Base-by-base conservation (phyloP, 2,888 invertebrate genomes). In the Fissipunctia ypsillon region DNA sequence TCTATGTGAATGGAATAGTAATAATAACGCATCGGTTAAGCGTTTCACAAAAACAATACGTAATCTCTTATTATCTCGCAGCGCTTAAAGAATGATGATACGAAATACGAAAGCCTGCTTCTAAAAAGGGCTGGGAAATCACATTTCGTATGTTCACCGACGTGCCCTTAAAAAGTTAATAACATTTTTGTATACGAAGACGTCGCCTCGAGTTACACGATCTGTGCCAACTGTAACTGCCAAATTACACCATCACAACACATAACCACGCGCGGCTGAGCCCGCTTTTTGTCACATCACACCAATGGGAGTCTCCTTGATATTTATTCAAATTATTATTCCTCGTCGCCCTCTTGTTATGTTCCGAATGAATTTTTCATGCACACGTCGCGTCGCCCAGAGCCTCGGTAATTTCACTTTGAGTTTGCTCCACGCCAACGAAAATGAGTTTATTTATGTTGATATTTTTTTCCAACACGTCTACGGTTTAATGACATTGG, bases 271-370 rank as follows among this genome's bases (percentile, higher is more conserved):
- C 93, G 89, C 91, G 94, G 93, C 91, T 94, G 95, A 88, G 86
- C 91, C 86, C 91, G 91, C 92, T 93, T 93, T 94, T 94, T 94
- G 95, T 95, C 95, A 93, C 92, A 92, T 94, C 94, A 93, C 91
- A 87, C 89, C 92, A 91, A 89, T 92, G 93, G 90, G 89, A 88
- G 87, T 85, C 87, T 89, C 84, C 93, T 93, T 94, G 91, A 95
- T 95, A 95, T 96, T 95, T 96, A 96, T 96, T 96, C 94, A 96
- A 96, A 95, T 96, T 95, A 95, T 95, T 93, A 94, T 93, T 93
- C 93, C 90, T 90, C 92, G 91, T 90, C 95, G 92, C 95, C 94
- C 95, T 93, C 94, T 93, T 94, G 94, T 95, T 94, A 93, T 93
- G 93, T 92, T 90, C 88, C 90, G 91, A 93, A 96, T 96, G 95